Base-by-base conservation (phyloP, 2,888 invertebrate genomes). In the Volucella inflata region DNA sequence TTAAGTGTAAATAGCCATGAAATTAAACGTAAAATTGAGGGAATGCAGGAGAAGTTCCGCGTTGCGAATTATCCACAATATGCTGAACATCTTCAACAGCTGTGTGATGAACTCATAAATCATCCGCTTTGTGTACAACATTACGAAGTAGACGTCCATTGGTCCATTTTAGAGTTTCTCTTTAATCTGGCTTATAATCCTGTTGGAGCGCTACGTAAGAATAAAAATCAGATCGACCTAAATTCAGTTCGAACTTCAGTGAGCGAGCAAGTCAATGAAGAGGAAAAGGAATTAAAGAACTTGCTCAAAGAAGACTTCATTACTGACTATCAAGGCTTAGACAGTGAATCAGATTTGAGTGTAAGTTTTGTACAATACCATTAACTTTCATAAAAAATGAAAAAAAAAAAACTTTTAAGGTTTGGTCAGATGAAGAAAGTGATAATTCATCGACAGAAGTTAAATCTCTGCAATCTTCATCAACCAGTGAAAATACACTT, bases 111-210 rank as follows among this genome's bases (percentile, higher is more conserved):
- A 30, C 80, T 92, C 14, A 82, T 92, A 3, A 88, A 88, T 0
- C 88, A 91, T 79, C 90, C 90, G 0, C 77, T 88, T 0, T 91
- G 90, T 87, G 71, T 88, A n/a, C 88, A 89, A 14, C 90, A 91
- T 57, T 89, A 90, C 72, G 90, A 91, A 83, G 88, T 90, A 51
- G 93, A 94, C 87, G 88, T 93, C 1, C 93, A 93, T 81, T 94
- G 93, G 93, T 90, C 92, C 0, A 76, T 94, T 46, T 83, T 94
- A 8, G 92, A 93, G 21, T 90, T 94, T 12, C 85, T 94, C 4
- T 87, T 94, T 1, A 89, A 91, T 80, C 87, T 93, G 10, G 90
- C 93, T 0, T 87, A 90, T 55, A 90, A 90, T 87, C 92, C 92
- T 0, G 89, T 91, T 2, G 90, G 90, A 3, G 89, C 89, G 3